Evolutionary conservation across 2,888 invertebrate species (phyloP), one percentile per base, ranked within the genome.

Genomic region (Leucophenga montana): DNA sequence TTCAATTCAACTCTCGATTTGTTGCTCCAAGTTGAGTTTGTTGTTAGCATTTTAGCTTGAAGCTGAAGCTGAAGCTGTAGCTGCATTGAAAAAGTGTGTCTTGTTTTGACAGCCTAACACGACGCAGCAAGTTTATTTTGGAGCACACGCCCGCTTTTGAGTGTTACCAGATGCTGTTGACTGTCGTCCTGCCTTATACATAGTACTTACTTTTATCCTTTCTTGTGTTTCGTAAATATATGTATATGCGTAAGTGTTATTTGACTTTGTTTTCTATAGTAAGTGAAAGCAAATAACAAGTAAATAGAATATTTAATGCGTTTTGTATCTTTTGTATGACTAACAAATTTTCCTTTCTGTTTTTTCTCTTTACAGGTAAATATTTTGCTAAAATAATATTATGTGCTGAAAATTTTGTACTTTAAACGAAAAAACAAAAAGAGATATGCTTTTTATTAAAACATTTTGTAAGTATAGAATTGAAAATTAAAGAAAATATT

Each of bases 261-360:
- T 11, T 39, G 39, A n/a, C 18, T 50, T 50, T 50, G 18, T 50
- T 50, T 50, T 50, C 50, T 50, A 16, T n/a, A 50, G 50, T 16
- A 50, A 50, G 50, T 18, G 50, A 50, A 50, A 50, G 50, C n/a
- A 50, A 16, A 16, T 50, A 39, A 39, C n/a, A 50, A 50, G 50
- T 50, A 50, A 50, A 39, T 39, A 39, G 39, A 8, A 39, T 39
- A 39, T 39, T 39, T 39, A 39, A 39, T 39, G 39, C 11, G 39
- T 39, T 39, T 39, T 39, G 1, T 39, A 8, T 39, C 11, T 39
- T 39, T 39, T 39, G 11, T 39, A 39, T 5, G 11, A 39, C 8
- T 11, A 11, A 39, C 11, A 39, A 39, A 11, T 5, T 11, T 39
- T 39, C 11, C 8, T 39, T 39, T 39, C 8, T 39, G 1, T 39